Base-by-base conservation (phyloP, 2,888 invertebrate species). In the Baccha elongata region DNA sequence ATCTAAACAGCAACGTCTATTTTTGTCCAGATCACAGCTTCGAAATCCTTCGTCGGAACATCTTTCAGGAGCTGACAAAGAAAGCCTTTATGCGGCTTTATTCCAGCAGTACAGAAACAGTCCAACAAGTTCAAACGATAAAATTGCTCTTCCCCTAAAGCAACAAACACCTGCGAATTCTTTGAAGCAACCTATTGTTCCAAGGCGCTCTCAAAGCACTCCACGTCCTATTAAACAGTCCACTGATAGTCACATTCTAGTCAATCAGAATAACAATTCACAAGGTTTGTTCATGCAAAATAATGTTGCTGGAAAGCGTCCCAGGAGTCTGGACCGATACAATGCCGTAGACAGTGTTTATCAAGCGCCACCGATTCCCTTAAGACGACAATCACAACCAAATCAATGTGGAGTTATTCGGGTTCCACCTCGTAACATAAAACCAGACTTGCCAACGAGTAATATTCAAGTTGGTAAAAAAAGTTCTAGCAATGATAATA, bases 201-300 rank as follows among this genome's bases (percentile, higher is more conserved):
- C 91, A 0, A 85, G 91, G 1, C 87, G 91, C 6, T 91, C 91
- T 0, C 91, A 91, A 35, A 91, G 91, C 80, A 91, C 89, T 2
- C 91, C 91, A 0, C 87, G 91, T 1, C 88, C 88, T 4, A 75
- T 87, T 8, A 85, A 86, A 17, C 79, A 87, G 84, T n/a, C 84
- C 65, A 29, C 84, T 74, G 2, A 84, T 46, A 48, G 21, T 21
- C 65, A 62, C 48, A 17, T 68, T 84, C 8, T 35, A 73, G 62
- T 83, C 42, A 60, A 42, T 52, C 35, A 62, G 50, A 69, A 84
- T 46, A 19, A 53, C 68, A 10, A 85, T 11, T 86, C 60, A 86
- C 86, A 29, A 50, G 40, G 17, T 11, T 29, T 72, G n/a, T 72
- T 50, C 1, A 26, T 65, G 11, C 76, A 78, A 13, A 42, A 17